Conservation (phyloP, 2,888 invertebrate species). For the Cremastobaeus sp. region DNA sequence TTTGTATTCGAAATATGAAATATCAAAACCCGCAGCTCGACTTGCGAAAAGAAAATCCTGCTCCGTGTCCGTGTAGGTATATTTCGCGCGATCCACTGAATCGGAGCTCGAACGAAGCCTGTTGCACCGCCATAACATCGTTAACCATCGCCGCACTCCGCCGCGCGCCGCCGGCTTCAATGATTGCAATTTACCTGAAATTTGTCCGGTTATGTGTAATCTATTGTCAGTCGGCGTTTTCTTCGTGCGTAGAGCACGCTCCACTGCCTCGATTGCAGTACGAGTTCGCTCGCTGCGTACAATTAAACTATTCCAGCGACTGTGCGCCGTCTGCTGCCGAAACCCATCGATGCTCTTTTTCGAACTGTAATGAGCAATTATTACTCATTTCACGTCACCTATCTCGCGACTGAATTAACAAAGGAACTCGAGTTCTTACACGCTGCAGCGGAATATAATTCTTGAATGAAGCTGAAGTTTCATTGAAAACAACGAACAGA, state of each 20-base stretch:
- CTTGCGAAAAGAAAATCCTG: no score
- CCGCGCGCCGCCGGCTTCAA: slow-evolving; percentile 24
- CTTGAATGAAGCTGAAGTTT: no score
- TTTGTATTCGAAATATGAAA: no score
- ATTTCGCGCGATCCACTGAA: slow-evolving; percentile 38
- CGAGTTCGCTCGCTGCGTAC: slow-evolving; percentile 13
- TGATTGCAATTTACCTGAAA: slow-evolving; percentile 48
- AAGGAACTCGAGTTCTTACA: not conserved
- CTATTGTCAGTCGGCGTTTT: slow-evolving; percentile 27
- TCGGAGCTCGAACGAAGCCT: slow-evolving; percentile 50
- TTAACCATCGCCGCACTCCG: slow-evolving; percentile 34
- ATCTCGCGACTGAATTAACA: not conserved
- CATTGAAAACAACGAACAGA: no score
- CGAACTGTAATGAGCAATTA: slow-evolving; percentile 38
- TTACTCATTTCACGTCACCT: slow-evolving; percentile 28
- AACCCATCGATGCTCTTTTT: slow-evolving; percentile 26
- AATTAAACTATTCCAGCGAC: slow-evolving; percentile 40
- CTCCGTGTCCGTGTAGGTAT: slow-evolving; percentile 14
- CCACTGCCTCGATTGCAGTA: slow-evolving; percentile 20
- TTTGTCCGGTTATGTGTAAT: slow-evolving; percentile 33
- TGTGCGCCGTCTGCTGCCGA: no score
- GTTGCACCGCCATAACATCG: slow-evolving; percentile 52
- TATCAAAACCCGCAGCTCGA: no score
- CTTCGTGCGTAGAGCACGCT: slow-evolving; percentile 25
- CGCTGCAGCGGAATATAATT: not conserved